phyloP scores from a whole-genome alignment of 2,113 vertebrate genomes.

The Chunga burmeisteri region DNA sequence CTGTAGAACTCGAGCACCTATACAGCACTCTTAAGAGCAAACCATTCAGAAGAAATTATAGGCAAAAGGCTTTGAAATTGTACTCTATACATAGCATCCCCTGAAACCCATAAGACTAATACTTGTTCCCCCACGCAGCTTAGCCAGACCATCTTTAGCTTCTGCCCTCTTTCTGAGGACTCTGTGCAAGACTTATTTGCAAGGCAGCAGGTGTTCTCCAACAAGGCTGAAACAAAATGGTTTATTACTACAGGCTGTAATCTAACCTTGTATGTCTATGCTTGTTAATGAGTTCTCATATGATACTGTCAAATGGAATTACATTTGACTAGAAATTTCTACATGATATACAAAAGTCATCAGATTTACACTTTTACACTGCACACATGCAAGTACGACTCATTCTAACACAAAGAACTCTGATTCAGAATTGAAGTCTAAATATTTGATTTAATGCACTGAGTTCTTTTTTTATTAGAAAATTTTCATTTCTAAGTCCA shows the following conservation, averaged over 20 bases:
- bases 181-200: neutral
- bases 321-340: neutral
- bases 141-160: neutral
- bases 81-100: neutral
- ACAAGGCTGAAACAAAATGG: neutral
- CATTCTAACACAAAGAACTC: neutral
- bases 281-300: neutral
- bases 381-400: neutral
- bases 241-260: neutral
- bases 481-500: neutral
- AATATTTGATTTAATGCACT: neutral
- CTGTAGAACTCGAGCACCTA: neutral
- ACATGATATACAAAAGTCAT: neutral
- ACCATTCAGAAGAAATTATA: neutral
- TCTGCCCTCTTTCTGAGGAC: neutral
- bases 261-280: neutral
- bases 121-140: neutral
- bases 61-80: neutral
- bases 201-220: neutral
- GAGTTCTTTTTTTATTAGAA: neutral
- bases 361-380: neutral
- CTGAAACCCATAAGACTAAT: neutral
- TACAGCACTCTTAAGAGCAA: neutral
- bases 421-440: neutral
- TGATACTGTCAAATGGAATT: neutral